Base-by-base conservation (phyloP, 1,140 invertebrate genomes). In the Hycleus cichorii region DNA sequence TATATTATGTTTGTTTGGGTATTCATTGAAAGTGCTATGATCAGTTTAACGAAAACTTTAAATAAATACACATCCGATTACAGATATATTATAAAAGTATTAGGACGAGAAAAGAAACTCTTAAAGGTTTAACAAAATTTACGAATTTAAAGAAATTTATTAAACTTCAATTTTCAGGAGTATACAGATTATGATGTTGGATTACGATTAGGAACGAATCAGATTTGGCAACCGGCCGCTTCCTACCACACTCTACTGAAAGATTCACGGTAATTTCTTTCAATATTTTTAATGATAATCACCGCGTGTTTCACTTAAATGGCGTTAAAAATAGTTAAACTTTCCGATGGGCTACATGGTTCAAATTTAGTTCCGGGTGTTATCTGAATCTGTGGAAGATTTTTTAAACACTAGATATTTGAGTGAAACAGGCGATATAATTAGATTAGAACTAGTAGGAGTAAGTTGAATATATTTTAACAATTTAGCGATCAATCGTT, bases 1-100 rank as follows among this genome's bases (percentile, higher is more conserved):
- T 38, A 18, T 42, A 47, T 55, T 7, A 8, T 66, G 25, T 73
- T 73, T 42, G 47, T 65, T 1, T 77, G 80, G 75, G 85, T 84
- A 6, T 85, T 95, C 56, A 72, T 93, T 26, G 85, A 88, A 65
- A 94, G 93, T 65, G 77, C 87, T 8, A 81, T 96, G 69, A 87
- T 94, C 10, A 91, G 90, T n/a, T 69, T 92, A n/a, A 97, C 93
- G 4, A 83, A 80, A 47, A 84, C 87, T 58, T 76, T 97, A 39
- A 95, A 97, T 77, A 81, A 80, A 60, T 88, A 94, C 59, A 97
- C 95, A 0, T 80, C 87, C 32, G 93, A 97, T 75, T 97, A 97
- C 77, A 82, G 95, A 65, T 95, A 93, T 70, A 90, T 98, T 0
- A 88, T 93, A 5, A 83, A 85, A 47, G 84, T 88, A 11, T 75